phyloP scores from a whole-genome alignment of 2,797 vertebrate species.

The Argentina silus region DNA sequence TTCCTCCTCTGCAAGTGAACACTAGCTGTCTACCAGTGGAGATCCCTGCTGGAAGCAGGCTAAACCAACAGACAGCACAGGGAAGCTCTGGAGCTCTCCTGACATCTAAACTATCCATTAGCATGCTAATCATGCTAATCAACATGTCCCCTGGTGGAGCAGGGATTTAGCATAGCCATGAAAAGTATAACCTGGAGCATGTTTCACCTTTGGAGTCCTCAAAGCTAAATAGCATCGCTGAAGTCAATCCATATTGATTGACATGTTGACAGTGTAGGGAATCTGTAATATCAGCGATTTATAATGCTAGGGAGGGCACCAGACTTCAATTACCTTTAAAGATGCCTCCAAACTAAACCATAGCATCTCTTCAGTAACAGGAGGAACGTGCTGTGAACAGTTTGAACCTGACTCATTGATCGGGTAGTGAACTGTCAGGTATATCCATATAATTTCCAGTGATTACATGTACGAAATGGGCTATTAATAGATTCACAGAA shows the following conservation, averaged over 20 bases:
- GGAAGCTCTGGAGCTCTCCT: constrained; percentile 36
- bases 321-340: neutral
- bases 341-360: neutral
- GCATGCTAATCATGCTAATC: constrained; percentile 72
- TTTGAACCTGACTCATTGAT: no score
- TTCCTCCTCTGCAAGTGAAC: constrained; percentile 47
- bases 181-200: constrained; percentile 59
- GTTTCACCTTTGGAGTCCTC: constrained; percentile 51
- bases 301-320: neutral
- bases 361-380: neutral
- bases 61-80: constrained; percentile 53
- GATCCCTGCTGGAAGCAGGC: constrained; percentile 40
- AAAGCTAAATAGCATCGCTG: constrained; percentile 43
- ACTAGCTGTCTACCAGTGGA: constrained; percentile 45
- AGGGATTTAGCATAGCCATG: constrained; percentile 51
- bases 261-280: constrained; percentile 19
- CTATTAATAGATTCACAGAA: neutral
- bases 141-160: constrained; percentile 29
- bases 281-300: constrained; percentile 19
- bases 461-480: neutral
- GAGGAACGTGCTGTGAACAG: no score
- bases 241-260: constrained; percentile 25
- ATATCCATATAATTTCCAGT: no score
- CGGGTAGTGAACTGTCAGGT: no score
- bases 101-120: constrained; percentile 49